phyloP scores from a whole-genome alignment of 2,113 vertebrate species.

The Oryzias woworae region DNA sequence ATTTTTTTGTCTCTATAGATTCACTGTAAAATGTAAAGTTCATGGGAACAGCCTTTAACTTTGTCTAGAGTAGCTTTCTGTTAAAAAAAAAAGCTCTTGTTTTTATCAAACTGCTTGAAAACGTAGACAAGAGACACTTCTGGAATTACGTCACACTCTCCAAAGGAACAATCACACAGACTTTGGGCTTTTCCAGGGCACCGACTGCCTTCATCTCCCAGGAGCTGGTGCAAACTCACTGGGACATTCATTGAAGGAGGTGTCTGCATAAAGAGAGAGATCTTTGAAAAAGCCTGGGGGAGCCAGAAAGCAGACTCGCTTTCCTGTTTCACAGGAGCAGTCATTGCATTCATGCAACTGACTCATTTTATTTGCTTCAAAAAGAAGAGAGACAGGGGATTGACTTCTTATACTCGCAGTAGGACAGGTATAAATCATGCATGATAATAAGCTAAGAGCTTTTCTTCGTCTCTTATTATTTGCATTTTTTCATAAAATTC shows the following conservation, averaged over 20 bases:
- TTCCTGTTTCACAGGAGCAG: conserved; percentile 16
- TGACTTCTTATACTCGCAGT: conserved; percentile 14
- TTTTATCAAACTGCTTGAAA: conserved; percentile 26
- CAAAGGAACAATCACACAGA: conserved; percentile 49
- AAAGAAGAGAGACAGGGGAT: conserved; percentile 9
- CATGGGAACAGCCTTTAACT: conserved; percentile 7
- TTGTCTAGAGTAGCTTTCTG: conserved; percentile 33
- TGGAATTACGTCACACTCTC: conserved; percentile 67
- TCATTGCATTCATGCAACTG: conserved; percentile 45
- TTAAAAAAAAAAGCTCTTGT: conserved; percentile 23
- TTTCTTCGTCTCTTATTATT: too few relatives aligned
- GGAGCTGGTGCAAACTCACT: conserved; percentile 51
- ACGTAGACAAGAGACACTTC: conserved; percentile 47
- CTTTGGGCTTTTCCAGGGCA: conserved; percentile 56
- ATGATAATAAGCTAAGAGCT: too few relatives aligned
- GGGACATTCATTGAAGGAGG: conserved; percentile 64
- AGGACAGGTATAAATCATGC: too few relatives aligned
- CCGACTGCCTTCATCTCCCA: conserved; percentile 53
- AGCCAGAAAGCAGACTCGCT: conserved; percentile 33
- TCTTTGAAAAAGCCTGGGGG: conserved; percentile 52
- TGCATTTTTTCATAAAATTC: too few relatives aligned
- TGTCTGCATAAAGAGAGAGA: conserved; percentile 56
- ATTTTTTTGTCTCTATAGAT: too few relatives aligned
- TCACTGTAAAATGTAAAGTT: conserved; percentile 1
- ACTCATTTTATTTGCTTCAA: conserved; percentile 27